phyloP scores from a whole-genome alignment of 2,888 invertebrate species.

The Glyphotaelius pellucidus region DNA sequence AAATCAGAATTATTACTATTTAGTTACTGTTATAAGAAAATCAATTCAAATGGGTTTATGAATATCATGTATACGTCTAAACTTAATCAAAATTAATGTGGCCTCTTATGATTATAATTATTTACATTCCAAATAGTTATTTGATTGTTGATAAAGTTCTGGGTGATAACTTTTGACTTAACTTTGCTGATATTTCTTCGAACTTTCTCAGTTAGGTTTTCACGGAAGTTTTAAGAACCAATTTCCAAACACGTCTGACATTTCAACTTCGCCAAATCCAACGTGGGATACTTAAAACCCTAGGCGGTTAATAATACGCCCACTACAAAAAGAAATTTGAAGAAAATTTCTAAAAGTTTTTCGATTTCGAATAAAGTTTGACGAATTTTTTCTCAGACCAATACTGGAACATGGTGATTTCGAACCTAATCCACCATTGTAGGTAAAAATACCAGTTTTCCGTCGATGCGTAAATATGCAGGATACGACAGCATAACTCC shows the following conservation, averaged over 20 bases:
- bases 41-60: background rate
- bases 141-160: too few species aligned
- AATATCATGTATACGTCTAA: too few species aligned
- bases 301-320: background rate
- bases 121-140: too few species aligned
- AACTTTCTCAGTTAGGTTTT: background rate
- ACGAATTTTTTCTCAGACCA: background rate
- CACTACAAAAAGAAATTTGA: background rate
- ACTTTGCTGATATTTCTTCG: background rate
- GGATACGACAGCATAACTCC: too few species aligned
- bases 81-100: too few species aligned
- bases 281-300: background rate
- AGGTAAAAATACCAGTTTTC: too few species aligned
- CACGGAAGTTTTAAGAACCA: background rate
- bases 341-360: background rate
- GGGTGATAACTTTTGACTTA: too few species aligned
- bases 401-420: background rate
- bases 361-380: background rate
- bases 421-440: too few species aligned
- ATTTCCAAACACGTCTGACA: background rate
- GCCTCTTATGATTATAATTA: too few species aligned
- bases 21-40: background rate
- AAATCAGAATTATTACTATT: too few species aligned
- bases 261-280: background rate
- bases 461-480: too few species aligned